These are phyloP conservation scores for Harpagifer antarcticus DNA, from an alignment of 2,797 vertebrate genomes.

Conservation along the genomic window DNA sequence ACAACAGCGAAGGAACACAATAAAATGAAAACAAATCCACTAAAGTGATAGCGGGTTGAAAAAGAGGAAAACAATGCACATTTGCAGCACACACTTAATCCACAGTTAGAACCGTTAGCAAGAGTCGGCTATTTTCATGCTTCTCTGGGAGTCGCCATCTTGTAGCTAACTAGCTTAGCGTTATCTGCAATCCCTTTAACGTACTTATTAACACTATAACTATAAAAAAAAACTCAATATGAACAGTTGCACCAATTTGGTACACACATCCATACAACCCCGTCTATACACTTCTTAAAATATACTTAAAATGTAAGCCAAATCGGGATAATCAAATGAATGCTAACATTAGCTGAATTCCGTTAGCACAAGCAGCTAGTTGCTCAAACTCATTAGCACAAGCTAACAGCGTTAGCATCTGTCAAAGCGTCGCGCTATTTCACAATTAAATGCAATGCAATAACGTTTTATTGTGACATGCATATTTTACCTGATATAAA, in stretches of 20 bases:
- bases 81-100: not conserved
- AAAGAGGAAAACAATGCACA: not conserved
- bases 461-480: slow-evolving; percentile 22
- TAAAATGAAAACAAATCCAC: accelerated
- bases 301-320: accelerated
- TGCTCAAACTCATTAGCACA: slow-evolving; percentile 60
- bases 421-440: slow-evolving; percentile 65
- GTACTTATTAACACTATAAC: slow-evolving; percentile 8
- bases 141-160: slow-evolving; percentile 88
- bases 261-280: accelerated
- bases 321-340: not conserved
- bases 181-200: slow-evolving; percentile 45
- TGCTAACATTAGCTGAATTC: slow-evolving; percentile 37
- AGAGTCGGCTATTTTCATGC: slow-evolving; percentile 85
- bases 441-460: slow-evolving; percentile 71
- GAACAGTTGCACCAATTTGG: accelerated
- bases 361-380: slow-evolving; percentile 67
- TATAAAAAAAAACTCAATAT: not conserved
- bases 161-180: slow-evolving; percentile 78
- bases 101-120: slow-evolving; percentile 54
- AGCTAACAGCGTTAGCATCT: slow-evolving; percentile 78
- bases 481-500: slow-evolving; percentile 58
- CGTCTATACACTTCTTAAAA: not conserved
- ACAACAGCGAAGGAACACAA: accelerated
- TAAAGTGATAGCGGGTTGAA: accelerated